Base-by-base conservation (phyloP, 2,797 vertebrate genomes). In the Typhlichthys subterraneus region DNA sequence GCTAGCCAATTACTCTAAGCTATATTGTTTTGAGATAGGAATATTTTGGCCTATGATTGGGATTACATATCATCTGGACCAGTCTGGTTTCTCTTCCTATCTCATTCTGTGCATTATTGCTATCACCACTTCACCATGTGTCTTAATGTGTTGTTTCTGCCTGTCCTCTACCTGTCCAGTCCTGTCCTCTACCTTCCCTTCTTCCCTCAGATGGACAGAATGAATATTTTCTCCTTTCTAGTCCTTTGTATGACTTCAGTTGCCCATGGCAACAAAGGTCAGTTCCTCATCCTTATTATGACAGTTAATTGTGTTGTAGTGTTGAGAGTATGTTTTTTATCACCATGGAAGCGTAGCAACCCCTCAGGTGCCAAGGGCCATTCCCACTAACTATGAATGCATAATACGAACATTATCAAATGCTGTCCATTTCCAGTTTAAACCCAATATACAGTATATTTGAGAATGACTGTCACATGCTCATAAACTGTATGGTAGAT, bases 191-290 rank as follows among this genome's bases (percentile, higher is more conserved):
- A 80, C 67, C 63, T 53, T 52, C 53, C 67, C 83, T 82, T 73
- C 81, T 81, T 89, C 77, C 81, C 72, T 88, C 88, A 93, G 93
- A 93, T 94, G 93, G 91, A 90, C 91, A 93, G 88, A 92, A 92
- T 93, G 90, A 90, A 84, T 90, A 90, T 91, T 90, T 89, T 94
- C 91, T 91, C 91, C 87, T 91, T 94, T 84, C 87, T 94, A 81
- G 85, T 93, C 81, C 88, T 93, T 91, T 89, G 88, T 89, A 92
- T 87, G 86, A 87, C 89, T 90, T 92, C 91, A 67, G 89, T 91
- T 93, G 93, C 90, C 86, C 78, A 48, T 91, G 85, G 92, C 91
- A 94, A 93, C 92, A 93, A 94, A 93, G 93, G 92, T 93, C 91
- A 93, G 93, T 93, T 85, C 70, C 78, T 89, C 83, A 61, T 89